Percentiles rank a stretch among this genome's conserved stretches.
Evolutionary conservation across 2,888 invertebrate species (phyloP).

Genomic region (Brachylomia viminalis): DNA sequence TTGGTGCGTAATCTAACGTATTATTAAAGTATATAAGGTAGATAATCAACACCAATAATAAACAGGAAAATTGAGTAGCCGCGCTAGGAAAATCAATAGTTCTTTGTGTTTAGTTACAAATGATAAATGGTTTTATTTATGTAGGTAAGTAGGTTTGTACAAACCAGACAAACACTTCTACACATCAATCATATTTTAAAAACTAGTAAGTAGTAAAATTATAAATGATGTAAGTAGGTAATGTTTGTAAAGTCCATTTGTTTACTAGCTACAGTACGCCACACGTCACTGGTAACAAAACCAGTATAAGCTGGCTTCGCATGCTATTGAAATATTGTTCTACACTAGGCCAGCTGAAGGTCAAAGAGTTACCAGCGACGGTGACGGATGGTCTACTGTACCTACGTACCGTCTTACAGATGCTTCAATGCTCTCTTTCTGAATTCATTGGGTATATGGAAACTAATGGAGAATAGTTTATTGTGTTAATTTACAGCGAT

Average conservation of each 20-base stretch:
- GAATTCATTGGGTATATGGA: neutral
- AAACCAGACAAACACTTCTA: neutral
- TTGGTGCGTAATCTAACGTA: neutral
- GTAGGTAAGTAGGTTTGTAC: too few species aligned
- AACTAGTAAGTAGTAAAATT: too few species aligned
- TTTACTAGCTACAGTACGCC: too few species aligned
- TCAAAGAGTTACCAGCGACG: too few species aligned
- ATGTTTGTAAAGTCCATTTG: neutral
- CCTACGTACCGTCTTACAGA: neutral
- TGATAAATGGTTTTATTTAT: neutral
- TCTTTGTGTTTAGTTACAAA: neutral
- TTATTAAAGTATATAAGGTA: neutral
- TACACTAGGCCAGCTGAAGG: too few species aligned
- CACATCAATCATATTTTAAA: too few species aligned
- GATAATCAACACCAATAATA: too few species aligned
- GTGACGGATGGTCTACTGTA: too few species aligned
- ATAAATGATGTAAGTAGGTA: neutral
- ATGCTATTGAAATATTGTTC: too few species aligned
- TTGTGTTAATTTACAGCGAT: neutral
- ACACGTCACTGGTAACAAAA: too few species aligned
- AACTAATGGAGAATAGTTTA: neutral
- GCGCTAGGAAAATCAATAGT: neutral
- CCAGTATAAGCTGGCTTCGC: too few species aligned
- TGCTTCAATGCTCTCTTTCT: neutral
- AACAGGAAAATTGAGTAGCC: neutral